Base-by-base conservation (phyloP, 2,113 vertebrate species). In the Cariama cristata region DNA sequence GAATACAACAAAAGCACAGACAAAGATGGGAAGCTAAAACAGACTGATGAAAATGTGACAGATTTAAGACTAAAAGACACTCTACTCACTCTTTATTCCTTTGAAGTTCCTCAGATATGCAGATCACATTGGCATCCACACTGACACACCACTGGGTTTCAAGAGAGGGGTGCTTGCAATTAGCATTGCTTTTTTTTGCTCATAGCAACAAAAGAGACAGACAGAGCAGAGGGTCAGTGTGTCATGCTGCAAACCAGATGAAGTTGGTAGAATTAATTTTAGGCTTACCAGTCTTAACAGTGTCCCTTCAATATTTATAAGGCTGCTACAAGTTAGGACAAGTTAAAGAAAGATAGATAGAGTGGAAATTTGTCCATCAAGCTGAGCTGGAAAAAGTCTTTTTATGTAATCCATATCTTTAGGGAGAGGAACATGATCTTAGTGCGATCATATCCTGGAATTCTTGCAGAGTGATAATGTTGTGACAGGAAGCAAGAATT, bases 271-370 rank as follows among this genome's bases (percentile, higher is more conserved):
- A 58, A 83, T 89, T 92, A 73, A 94, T 94, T 95, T 94, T 92
- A 95, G 50, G 35, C 1, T 71, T 60, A 42, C 44, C 7, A 42
- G n/a, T 60, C 56, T 71, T 89, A 82, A 44, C 33, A 58, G 19
- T 21, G 79, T 74, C 10, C 69, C 59, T 93, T 95, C 60, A 90
- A 79, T 97, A 96, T 97, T 97, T 95, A 93, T 92, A 67, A 95
- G 68, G 38, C 12, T 90, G 20, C 11, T 71, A 60, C 55, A 77
- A 89, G 91, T 75, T 56, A 85, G 55, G 50, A 19, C 83, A 91
- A 90, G 87, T 40, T 75, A 63, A 82, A 94, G 28, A 76, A 77
- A 91, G 95, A 77, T 32, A 86, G 28, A 71, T 9, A 86, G 58
- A 91, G 47, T 73, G 60, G 68, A 93, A 93, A 86, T 83, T 73